Evolutionary conservation across 2,113 vertebrate species (phyloP).

Genomic region (Genyomyrus donnyi): DNA sequence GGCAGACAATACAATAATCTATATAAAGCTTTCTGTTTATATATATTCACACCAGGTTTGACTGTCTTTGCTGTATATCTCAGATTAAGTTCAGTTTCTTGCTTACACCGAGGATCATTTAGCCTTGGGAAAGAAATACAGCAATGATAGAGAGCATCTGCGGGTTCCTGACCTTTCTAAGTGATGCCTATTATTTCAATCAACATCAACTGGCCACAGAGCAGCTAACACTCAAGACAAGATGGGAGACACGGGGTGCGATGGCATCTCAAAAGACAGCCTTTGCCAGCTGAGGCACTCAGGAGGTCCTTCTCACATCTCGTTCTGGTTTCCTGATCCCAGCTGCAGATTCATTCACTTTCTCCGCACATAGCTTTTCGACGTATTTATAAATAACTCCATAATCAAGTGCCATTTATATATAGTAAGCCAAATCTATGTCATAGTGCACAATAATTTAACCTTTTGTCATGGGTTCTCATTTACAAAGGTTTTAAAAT

Average conservation of each 20-base stretch:
- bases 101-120: background rate
- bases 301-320: background rate
- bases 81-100: background rate
- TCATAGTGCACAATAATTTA: background rate
- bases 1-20: background rate
- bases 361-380: background rate
- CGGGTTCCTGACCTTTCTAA: background rate
- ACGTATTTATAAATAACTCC: background rate
- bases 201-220: background rate
- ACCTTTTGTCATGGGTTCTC: background rate
- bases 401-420: conserved; percentile 2
- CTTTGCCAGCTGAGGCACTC: background rate
- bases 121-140: background rate
- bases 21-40: background rate
- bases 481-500: background rate
- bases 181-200: background rate
- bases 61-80: background rate
- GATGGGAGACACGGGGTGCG: background rate
- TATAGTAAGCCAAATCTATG: background rate
- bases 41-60: background rate
- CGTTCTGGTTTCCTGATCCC: background rate
- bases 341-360: background rate
- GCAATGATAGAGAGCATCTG: background rate
- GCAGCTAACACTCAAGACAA: background rate
- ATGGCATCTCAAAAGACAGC: background rate